Conservation (phyloP, 1,140 invertebrate species). For the Atopsyche davidsoni region DNA sequence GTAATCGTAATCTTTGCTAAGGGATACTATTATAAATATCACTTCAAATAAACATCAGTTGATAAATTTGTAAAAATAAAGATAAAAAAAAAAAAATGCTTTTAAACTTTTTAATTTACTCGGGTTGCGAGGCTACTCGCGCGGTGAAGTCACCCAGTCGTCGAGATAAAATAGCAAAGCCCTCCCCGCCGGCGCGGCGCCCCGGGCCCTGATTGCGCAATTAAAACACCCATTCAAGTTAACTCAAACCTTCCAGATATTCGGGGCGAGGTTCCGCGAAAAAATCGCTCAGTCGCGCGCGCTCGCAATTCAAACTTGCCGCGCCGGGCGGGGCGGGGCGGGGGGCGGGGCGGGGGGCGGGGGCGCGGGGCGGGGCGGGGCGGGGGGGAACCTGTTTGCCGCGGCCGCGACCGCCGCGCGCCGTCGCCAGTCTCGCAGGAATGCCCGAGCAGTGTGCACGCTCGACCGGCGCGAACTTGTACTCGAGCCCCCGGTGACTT, state of each 20-base stretch:
- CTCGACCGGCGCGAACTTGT: slow-evolving; percentile 1
- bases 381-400: slow-evolving; percentile 13
- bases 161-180: no score
- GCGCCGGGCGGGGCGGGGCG: slow-evolving; percentile 9
- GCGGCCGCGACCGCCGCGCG: slow-evolving; percentile 1
- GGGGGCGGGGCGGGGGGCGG: not conserved
- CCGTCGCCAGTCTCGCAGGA: slow-evolving; percentile 24
- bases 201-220: no score
- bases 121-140: no score
- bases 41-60: no score
- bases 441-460: slow-evolving; percentile 20
- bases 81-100: no score
- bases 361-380: slow-evolving; percentile 1
- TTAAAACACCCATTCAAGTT: slow-evolving; percentile 14
- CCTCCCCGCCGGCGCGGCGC: no score
- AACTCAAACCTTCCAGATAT: slow-evolving; percentile 22
- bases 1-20: no score
- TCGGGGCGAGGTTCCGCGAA: slow-evolving; percentile 24
- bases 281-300: slow-evolving; percentile 20
- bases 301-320: slow-evolving; percentile 25
- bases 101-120: no score
- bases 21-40: no score
- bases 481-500: not conserved
- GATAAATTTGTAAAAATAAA: no score
- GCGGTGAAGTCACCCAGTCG: no score